phyloP scores from a whole-genome alignment of 2,113 vertebrate genomes.

The Pao palembangensis region DNA sequence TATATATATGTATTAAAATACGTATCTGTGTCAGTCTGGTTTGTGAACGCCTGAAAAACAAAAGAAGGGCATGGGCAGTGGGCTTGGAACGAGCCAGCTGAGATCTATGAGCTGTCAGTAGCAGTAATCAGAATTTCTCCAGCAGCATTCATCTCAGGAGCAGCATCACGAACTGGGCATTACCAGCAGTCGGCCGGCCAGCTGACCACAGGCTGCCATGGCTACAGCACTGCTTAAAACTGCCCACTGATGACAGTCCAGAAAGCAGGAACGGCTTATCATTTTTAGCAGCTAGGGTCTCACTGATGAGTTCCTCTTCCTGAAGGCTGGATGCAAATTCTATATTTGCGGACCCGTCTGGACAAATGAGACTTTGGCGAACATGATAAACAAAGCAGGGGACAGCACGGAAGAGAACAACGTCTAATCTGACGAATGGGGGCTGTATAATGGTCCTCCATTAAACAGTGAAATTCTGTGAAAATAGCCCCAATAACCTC shows the following conservation, averaged over 20 bases:
- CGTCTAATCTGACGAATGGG: no score
- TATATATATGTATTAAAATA: not conserved
- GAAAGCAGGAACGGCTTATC: slow-evolving; percentile 4
- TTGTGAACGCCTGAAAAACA: slow-evolving; percentile 26
- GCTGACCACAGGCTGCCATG: slow-evolving; percentile 27
- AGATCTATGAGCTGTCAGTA: slow-evolving; percentile 69
- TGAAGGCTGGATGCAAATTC: not conserved
- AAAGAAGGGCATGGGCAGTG: slow-evolving; percentile 19
- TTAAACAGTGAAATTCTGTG: no score
- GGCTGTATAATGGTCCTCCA: no score
- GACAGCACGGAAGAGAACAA: no score
- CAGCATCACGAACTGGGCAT: slow-evolving; percentile 35
- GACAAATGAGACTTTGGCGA: no score
- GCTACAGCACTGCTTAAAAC: slow-evolving; percentile 13
- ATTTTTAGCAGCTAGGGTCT: slow-evolving; percentile 7
- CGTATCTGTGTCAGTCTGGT: not conserved
- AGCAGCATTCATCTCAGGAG: slow-evolving; percentile 61
- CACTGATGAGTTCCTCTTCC: not conserved
- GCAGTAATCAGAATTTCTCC: slow-evolving; percentile 65
- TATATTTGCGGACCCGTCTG: no score
- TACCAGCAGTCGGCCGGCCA: slow-evolving; percentile 39
- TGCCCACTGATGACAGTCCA: slow-evolving; percentile 5
- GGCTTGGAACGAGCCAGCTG: slow-evolving; percentile 19
- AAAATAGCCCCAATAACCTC: not conserved
- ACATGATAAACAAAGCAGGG: no score